These are phyloP conservation scores for Agrotis segetum DNA, from an alignment of 2,888 invertebrate genomes.

Conservation along the genomic window DNA sequence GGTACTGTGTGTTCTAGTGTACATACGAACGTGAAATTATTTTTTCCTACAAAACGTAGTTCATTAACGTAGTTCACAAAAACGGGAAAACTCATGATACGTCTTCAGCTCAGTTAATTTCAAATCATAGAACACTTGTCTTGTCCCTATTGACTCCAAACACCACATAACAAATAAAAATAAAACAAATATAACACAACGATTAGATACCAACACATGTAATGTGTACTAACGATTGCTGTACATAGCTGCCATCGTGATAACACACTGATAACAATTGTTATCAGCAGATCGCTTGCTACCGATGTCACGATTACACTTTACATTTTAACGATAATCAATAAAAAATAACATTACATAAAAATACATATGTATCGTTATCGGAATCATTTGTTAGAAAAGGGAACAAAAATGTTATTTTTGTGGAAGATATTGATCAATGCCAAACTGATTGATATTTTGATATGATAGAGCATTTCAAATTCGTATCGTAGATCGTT, in stretches of 20 bases:
- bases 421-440: conserved; percentile 18
- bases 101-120: too few relatives aligned
- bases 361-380: conserved; percentile 31
- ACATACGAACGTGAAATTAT: too few relatives aligned
- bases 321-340: conserved; percentile 46
- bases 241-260: conserved; percentile 51
- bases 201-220: conserved; percentile 58
- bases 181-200: conserved; percentile 41
- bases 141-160: background rate
- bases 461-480: background rate
- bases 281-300: conserved; percentile 64
- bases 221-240: conserved; percentile 58
- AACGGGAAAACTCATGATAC: too few relatives aligned
- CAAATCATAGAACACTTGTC: background rate
- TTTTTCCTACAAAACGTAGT: too few relatives aligned
- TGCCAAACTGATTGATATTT: background rate
- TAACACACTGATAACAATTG: conserved; percentile 48
- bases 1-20: too few relatives aligned
- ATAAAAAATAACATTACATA: conserved; percentile 27
- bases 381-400: conserved; percentile 13
- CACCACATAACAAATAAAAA: conserved; percentile 29
- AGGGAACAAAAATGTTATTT: conserved; percentile 1
- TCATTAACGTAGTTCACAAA: too few relatives aligned
- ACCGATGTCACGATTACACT: conserved; percentile 61
- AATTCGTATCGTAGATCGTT: background rate